Base-by-base conservation (phyloP, 2,888 invertebrate species). In the Rapana venosa region DNA sequence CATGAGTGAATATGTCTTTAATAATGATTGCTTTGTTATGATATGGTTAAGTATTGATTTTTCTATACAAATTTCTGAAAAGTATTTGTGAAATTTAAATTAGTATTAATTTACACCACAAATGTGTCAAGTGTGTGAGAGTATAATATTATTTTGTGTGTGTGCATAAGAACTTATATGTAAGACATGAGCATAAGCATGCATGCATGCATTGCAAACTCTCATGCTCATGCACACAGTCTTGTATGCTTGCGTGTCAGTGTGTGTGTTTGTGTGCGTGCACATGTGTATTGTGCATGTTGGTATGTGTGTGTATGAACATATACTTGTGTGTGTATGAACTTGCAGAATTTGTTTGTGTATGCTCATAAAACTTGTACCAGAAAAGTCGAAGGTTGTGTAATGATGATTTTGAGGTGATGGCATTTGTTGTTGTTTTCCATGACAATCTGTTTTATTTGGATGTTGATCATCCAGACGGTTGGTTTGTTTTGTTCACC, bases 391-490 rank as follows among this genome's bases (percentile, higher is more conserved):
- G 66, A 66, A 66, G 66, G 66, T 66, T 66, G 66, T 66, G 66
- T 17, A 22, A 66, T 66, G 66, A 66, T 66, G 66, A 66, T 22
- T 2, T 22, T 66, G 66, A 66, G 17, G 66, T 66, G 66, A 22
- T 17, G 17, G 66, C 47, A 47, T 47, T 47, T 47, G 47, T 47
- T 47, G 47, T 47, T 47, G 20, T 36, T 83, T 36, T 26, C 81
- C 81, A 79, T 83, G 81, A 83, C 81, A 83, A 83, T 83, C 81
- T 83, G 26, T 17, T 11, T 81, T 26, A 22, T 79, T 22, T 83
- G 81, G 36, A 17, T 83, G 22, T 83, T 22, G 81, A 47, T 5
- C 81, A 83, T 32, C 30, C 36, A 22, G 47, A 66, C 13, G 26
- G 22, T 47, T 13, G 32, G 32, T 35, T 15, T 35, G 11, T 22